phyloP scores from a whole-genome alignment of 2,113 vertebrate genomes.

The Perognathus longimembris region DNA sequence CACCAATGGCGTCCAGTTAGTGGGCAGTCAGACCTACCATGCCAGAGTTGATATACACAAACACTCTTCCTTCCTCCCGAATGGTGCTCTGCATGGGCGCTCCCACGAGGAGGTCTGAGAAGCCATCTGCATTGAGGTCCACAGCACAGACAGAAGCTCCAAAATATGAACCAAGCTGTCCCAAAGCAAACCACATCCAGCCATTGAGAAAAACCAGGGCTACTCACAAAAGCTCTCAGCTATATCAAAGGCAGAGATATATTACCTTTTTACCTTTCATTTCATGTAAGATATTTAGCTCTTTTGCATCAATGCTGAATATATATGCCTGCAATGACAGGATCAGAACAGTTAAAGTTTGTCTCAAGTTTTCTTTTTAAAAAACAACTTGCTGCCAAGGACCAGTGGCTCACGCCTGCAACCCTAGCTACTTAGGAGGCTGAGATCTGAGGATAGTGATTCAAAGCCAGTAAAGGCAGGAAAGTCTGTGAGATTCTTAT shows the following conservation, averaged over 20 bases:
- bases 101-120: constrained; percentile 96
- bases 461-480: too few relatives aligned
- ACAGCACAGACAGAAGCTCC: constrained; percentile 94
- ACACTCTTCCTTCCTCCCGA: constrained; percentile 96
- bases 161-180: constrained; percentile 96
- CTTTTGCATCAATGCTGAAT: constrained; percentile 85
- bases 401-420: too few relatives aligned
- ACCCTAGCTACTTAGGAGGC: too few relatives aligned
- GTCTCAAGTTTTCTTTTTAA: not conserved
- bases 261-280: constrained; percentile 92
- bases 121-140: constrained; percentile 95
- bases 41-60: constrained; percentile 96
- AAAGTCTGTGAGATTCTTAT: too few relatives aligned
- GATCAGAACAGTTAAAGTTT: not conserved
- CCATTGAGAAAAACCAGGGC: not conserved
- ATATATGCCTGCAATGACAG: constrained; percentile 90
- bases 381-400: too few relatives aligned
- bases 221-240: not conserved
- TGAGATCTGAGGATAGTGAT: too few relatives aligned
- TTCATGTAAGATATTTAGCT: constrained; percentile 88
- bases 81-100: constrained; percentile 93
- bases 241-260: constrained; percentile 26
- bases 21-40: constrained; percentile 83
- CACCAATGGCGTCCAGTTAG: not conserved
- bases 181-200: constrained; percentile 60